Evolutionary conservation across 2,797 vertebrate species (phyloP).

Genomic region (Arrhamphus sclerolepis): DNA sequence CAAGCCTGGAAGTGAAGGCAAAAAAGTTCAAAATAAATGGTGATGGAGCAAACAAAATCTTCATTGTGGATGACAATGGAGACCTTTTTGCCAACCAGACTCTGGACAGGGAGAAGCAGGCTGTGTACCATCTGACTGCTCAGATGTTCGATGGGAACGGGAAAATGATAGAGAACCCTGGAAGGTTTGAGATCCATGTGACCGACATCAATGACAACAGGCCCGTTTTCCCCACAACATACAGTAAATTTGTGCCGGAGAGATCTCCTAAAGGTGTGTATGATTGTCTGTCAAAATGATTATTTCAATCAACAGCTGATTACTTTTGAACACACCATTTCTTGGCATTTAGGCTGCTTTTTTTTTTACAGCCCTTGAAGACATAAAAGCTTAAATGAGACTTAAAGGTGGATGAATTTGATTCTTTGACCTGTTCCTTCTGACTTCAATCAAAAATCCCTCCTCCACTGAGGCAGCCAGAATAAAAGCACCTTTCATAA

Average conservation of each 20-base stretch:
- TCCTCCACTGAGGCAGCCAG: no score
- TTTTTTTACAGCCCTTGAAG: no score
- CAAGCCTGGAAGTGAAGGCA: slow-evolving; percentile 24
- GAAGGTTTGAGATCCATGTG: slow-evolving; percentile 71
- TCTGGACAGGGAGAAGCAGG: slow-evolving; percentile 80
- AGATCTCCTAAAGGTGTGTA: slow-evolving; percentile 69
- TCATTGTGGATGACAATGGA: slow-evolving; percentile 70
- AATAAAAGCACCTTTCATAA: no score
- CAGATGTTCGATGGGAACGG: slow-evolving; percentile 55
- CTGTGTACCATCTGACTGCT: slow-evolving; percentile 66
- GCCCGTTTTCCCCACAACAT: slow-evolving; percentile 66
- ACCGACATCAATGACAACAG: slow-evolving; percentile 80
- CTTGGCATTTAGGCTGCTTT: no score
- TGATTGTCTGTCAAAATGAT: background rate
- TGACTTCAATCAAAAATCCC: no score
- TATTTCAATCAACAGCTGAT: background rate
- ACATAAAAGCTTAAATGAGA: no score
- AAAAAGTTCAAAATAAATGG: slow-evolving; percentile 69
- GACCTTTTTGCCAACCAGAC: slow-evolving; percentile 67
- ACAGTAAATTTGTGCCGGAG: slow-evolving; percentile 72
- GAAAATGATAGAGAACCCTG: slow-evolving; percentile 55
- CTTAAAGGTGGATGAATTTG: no score
- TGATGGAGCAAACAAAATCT: slow-evolving; percentile 76
- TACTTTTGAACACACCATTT: background rate
- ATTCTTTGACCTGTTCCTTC: no score